These are phyloP conservation scores for Brachyopa scutellaris DNA, from an alignment of 2,888 invertebrate genomes.

Conservation along the genomic window DNA sequence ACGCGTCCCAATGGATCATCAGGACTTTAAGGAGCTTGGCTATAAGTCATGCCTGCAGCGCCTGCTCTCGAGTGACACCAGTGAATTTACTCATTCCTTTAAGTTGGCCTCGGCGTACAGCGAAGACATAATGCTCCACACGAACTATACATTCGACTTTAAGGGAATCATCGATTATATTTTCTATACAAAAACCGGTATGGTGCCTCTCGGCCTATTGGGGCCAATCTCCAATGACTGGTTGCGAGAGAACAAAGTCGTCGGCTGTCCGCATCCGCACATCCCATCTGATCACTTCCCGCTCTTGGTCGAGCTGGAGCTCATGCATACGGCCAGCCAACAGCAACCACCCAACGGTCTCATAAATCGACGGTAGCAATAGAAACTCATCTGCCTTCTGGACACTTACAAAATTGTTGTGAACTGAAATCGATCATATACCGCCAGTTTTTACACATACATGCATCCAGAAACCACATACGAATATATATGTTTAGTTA, in stretches of 20 bases:
- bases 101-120: constrained; percentile 97
- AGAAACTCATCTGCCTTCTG: constrained; percentile 75
- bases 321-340: constrained; percentile 89
- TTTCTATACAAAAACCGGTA: constrained; percentile 97
- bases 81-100: constrained; percentile 97
- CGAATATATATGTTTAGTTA: constrained; percentile 25
- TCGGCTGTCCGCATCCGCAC: constrained; percentile 98
- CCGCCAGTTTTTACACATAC: constrained; percentile 48
- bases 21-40: constrained; percentile 97
- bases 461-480: constrained; percentile 22
- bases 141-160: constrained; percentile 99
- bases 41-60: constrained; percentile 96
- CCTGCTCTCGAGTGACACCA: constrained; percentile 93
- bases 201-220: constrained; percentile 96
- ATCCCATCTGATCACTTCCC: constrained; percentile 98
- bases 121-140: constrained; percentile 97
- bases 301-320: constrained; percentile 93
- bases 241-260: constrained; percentile 97
- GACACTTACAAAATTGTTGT: constrained; percentile 65
- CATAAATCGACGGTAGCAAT: constrained; percentile 92
- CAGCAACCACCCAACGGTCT: constrained; percentile 89
- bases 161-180: constrained; percentile 99
- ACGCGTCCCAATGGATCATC: constrained; percentile 94
- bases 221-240: constrained; percentile 97
- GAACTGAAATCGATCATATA: constrained; percentile 67